phyloP scores from a whole-genome alignment of 2,797 vertebrate species.

The Phoebastria nigripes region DNA sequence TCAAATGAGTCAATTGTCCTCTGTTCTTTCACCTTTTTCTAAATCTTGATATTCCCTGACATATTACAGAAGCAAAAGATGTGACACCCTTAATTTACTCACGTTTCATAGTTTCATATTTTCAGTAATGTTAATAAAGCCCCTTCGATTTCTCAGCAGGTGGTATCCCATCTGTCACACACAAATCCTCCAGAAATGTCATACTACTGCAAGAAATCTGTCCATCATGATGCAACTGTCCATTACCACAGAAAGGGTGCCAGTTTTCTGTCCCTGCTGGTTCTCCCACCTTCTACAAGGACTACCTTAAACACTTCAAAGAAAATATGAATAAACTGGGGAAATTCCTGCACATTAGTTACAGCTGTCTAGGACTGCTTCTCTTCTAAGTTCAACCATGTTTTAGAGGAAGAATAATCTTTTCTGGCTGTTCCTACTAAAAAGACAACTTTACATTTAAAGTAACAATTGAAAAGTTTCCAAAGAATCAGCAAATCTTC shows the following conservation, averaged over 20 bases:
- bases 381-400: not conserved
- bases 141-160: not conserved
- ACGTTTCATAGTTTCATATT: not conserved
- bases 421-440: not conserved
- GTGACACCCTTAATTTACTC: not conserved
- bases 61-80: not conserved
- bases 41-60: not conserved
- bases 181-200: not conserved
- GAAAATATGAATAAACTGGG: not conserved
- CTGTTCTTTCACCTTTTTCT: not conserved
- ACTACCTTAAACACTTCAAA: not conserved
- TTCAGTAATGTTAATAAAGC: not conserved
- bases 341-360: not conserved
- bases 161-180: not conserved
- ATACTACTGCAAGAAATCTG: not conserved
- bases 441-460: not conserved
- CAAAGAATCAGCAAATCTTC: not conserved
- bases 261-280: fast-evolving
- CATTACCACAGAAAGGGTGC: not conserved
- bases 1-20: not conserved
- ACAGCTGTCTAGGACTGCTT: not conserved
- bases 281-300: not conserved
- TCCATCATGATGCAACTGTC: not conserved
- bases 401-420: not conserved
- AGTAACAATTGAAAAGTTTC: not conserved